Base-by-base conservation (phyloP, 2,888 invertebrate genomes). In the Oligia fasciuncula region DNA sequence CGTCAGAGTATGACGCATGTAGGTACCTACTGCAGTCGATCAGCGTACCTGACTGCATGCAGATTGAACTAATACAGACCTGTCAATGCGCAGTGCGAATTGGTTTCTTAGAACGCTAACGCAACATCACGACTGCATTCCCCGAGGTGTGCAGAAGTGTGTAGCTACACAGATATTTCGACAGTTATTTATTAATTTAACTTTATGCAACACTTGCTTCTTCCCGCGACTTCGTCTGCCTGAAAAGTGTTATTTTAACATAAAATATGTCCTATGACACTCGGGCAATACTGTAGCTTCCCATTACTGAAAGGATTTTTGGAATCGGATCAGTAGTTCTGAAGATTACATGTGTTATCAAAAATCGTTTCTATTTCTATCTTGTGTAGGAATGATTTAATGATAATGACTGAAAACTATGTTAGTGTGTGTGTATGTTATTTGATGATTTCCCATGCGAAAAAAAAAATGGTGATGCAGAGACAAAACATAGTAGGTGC, bases 1-100 rank as follows among this genome's bases (percentile, higher is more conserved):
- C 85, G 83, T 83, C 74, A 51, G 4, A 19, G 1, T 0, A 46
- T 84, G 82, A 84, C 73, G 65, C 83, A 84, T 65, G 0, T 8
- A 35, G 51, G 14, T 71, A 49, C 35, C 35, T 51, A 69, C 35
- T 60, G 13, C 46, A 69, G 43, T 51, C 46, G 40, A 57, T 81
- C 68, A 73, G 14, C 17, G 57, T 76, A 77, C 81, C 60, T 73
- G 81, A 81, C 77, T 78, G 73, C 66, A 60, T 3, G 71, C 66
- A 82, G 63, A 73, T 70, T 73, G 14, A 54, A 70, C 17, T 49
- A 65, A 66, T 74, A 62, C 40, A 4, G 40, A 40, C 69, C 57
- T 51, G 62, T 29, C 82, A 70, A 71, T 84, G 71, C 77, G 77
- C 77, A 73, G 14, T 71, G 77, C 73, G 73, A 46, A 73, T 62